phyloP scores from a whole-genome alignment of 2,888 invertebrate species.

The Vandiemenella viatica region DNA sequence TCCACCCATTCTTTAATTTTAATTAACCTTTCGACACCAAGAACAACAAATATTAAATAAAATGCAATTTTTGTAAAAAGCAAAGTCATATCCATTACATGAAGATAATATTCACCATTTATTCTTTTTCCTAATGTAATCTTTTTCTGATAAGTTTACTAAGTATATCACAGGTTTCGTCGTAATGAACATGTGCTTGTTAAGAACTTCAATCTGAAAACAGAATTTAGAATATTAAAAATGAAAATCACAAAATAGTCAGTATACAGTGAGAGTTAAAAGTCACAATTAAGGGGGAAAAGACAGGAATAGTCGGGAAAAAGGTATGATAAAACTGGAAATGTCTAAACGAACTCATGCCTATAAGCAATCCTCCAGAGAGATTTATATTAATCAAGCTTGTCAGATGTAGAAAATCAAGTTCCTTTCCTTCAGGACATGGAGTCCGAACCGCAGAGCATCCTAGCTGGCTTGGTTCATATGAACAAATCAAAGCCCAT shows the following conservation, averaged over 20 bases:
- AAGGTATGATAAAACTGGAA: too few species aligned
- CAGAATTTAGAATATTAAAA: too few species aligned
- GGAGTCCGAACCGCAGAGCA: too few species aligned
- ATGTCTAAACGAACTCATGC: too few species aligned
- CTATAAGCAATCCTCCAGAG: too few species aligned
- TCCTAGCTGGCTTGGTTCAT: too few species aligned
- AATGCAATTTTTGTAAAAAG: background rate
- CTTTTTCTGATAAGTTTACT: slow-evolving; percentile 93
- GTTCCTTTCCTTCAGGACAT: too few species aligned
- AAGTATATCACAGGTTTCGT: slow-evolving; percentile 95
- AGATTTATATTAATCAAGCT: too few species aligned
- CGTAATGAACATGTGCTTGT: slow-evolving; percentile 91
- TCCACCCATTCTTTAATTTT: slow-evolving; percentile 99
- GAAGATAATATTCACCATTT: slow-evolving; percentile 59
- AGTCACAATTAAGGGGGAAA: background rate
- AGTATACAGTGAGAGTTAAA: too few species aligned
- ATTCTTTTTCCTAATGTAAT: slow-evolving; percentile 96
- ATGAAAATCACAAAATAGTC: too few species aligned
- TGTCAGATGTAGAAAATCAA: too few species aligned
- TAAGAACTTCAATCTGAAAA: slow-evolving; percentile 83
- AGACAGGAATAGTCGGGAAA: background rate
- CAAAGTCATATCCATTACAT: background rate
- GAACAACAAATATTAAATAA: background rate
- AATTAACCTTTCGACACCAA: slow-evolving; percentile 70
- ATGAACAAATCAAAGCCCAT: too few species aligned